phyloP scores from a whole-genome alignment of 2,113 vertebrate species.

The Sylvietta virens region DNA sequence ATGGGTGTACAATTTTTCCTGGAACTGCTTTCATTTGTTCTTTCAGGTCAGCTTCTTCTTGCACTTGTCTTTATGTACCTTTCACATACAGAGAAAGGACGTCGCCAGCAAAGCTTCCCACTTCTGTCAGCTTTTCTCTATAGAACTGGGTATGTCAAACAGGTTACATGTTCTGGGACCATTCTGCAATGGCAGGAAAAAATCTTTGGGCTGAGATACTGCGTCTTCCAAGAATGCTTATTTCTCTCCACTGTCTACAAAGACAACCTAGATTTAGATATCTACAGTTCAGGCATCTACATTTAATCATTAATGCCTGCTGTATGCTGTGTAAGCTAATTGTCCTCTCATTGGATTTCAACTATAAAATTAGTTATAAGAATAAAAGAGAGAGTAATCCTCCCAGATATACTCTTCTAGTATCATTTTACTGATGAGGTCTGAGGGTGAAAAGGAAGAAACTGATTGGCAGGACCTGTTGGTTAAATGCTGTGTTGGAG shows the following conservation, averaged over 20 bases:
- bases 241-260: not conserved
- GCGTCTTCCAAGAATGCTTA: not conserved
- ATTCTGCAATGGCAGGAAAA: not conserved
- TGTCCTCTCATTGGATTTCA: not conserved
- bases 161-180: not conserved
- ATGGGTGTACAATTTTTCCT: not conserved
- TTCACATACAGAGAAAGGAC: not conserved
- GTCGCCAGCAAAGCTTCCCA: not conserved
- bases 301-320: not conserved
- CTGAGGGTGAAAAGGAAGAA: not conserved
- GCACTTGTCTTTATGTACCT: not conserved
- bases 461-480: not conserved
- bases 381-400: not conserved
- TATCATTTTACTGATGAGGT: not conserved
- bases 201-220: not conserved
- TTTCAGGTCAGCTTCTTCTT: not conserved
- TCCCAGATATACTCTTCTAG: not conserved
- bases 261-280: not conserved
- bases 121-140: not conserved
- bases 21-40: not conserved
- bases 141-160: not conserved
- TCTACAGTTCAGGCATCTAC: accelerated
- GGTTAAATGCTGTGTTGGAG: not conserved
- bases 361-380: not conserved
- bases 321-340: not conserved